Percentiles rank a stretch among this genome's conserved stretches.
Evolutionary conservation across 2,113 vertebrate species (phyloP).

Genomic region (Gasterosteus nipponicus): DNA sequence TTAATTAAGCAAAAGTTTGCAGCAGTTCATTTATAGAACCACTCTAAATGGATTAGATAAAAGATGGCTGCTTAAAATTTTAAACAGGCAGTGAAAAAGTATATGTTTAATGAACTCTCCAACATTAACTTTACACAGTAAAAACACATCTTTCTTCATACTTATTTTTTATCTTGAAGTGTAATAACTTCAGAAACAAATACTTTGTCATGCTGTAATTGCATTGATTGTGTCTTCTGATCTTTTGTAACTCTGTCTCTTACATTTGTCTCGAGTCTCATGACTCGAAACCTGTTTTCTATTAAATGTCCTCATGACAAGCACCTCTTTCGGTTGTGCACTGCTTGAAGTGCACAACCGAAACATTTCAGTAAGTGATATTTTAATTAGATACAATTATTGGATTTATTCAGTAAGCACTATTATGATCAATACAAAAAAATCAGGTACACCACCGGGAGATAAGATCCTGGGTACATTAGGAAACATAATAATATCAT

Average conservation of each 20-base stretch:
- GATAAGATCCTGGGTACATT: not conserved
- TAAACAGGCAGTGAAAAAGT: conserved; percentile 27
- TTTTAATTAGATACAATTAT: not conserved
- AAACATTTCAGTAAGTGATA: conserved; percentile 2
- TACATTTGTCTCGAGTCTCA: not conserved
- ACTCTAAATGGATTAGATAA: conserved; percentile 44
- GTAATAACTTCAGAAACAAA: not conserved
- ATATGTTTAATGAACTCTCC: conserved; percentile 39
- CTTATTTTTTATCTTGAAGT: not conserved
- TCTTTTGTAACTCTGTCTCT: not conserved
- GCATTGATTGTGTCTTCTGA: not conserved
- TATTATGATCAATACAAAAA: not conserved
- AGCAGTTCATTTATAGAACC: conserved; percentile 62
- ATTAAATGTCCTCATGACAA: not conserved
- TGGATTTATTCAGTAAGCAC: not conserved
- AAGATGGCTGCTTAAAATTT: conserved; percentile 45
- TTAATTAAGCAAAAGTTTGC: conserved; percentile 66
- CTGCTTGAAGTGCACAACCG: not conserved
- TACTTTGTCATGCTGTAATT: not conserved
- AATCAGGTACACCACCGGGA: not conserved
- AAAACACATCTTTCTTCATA: not conserved
- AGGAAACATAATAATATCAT: no score
- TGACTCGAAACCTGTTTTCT: not conserved
- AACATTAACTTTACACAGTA: not conserved
- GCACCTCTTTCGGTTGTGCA: not conserved